Evolutionary conservation across 2,113 vertebrate species (phyloP), one percentile per base, ranked within the genome.

Genomic region (Emydocephalus ijimae): DNA sequence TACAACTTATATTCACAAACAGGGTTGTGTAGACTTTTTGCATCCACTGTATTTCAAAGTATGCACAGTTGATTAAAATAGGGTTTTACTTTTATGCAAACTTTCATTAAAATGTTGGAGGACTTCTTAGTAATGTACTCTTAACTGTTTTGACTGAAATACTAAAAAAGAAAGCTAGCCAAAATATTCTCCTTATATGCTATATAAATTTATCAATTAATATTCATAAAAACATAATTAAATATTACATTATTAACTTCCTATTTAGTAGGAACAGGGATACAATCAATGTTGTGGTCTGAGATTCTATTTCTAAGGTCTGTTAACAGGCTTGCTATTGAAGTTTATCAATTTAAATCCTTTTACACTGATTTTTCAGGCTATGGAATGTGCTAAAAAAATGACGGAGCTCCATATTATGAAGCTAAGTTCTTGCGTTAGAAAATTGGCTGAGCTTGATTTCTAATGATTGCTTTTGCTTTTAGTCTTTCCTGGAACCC

Each of bases 271-370:
- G 3, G 9, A 43, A 81, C 15, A 81, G 20, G 20, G 34, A 81
- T 21, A 43, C 74, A 81, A 9, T 81, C 43, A 81, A 81, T 43
- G 34, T 34, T 81, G 69, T 81, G 86, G 0, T 23, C 91, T 69
- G 23, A 87, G n/a, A 12, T 43, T 6, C 43, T 69, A 61, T 8
- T 85, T 21, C 91, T 6, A 64, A 86, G 64, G 0, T 64, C 64
- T 74, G 6, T 54, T 54, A 90, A 39, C 52, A 88, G 90, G 34
- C 23, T 89, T 95, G 94, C 93, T 89, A 55, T 64, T 95, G 93
- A 96, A 95, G 94, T 95, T 96, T 94, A 93, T 26, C 89, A 92
- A 90, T 88, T 93, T 81, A 24, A 56, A 55, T 91, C 91, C 59
- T 92, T 43, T 5, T 92, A 92, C 85, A 93, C 85, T 0, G 8